Percentiles rank a stretch among this genome's conserved stretches.
Evolutionary conservation across 1,140 invertebrate genomes (phyloP).

Genomic region (Drosophila mojavensis): DNA sequence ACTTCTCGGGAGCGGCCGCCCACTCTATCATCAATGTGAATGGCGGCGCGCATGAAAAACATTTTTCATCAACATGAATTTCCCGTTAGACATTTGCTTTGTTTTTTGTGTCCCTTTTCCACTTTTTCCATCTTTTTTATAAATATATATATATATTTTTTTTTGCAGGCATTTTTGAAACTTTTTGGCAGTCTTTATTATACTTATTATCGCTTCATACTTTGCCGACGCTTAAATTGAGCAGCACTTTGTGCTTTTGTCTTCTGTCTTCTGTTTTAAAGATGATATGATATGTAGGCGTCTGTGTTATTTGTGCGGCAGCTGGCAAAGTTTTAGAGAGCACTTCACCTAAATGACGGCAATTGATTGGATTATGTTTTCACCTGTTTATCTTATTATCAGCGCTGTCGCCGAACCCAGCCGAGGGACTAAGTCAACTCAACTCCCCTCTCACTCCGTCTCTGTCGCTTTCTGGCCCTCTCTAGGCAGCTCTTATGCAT

Average conservation of each 20-base stretch:
- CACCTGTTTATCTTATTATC: slow-evolving; percentile 39
- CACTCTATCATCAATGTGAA: slow-evolving; percentile 61
- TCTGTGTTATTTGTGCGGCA: slow-evolving; percentile 9
- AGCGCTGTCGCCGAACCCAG: neutral
- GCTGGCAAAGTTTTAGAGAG: slow-evolving; percentile 30
- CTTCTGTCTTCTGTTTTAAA: slow-evolving; percentile 1
- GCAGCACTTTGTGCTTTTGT: slow-evolving; percentile 42
- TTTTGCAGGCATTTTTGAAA: slow-evolving; percentile 64
- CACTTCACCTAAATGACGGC: slow-evolving; percentile 43
- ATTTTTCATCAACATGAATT: slow-evolving; percentile 81
- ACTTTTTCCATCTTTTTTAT: neutral
- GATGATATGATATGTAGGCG: slow-evolving; percentile 16
- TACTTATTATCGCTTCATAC: slow-evolving; percentile 80
- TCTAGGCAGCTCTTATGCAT: neutral
- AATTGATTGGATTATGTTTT: slow-evolving; percentile 50
- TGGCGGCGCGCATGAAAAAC: slow-evolving; percentile 75
- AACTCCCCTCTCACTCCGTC: too few species aligned
- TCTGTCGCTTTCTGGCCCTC: too few species aligned
- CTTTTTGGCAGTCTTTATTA: slow-evolving; percentile 79
- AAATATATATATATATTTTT: too few species aligned
- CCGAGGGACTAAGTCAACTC: too few species aligned
- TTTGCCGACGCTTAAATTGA: slow-evolving; percentile 55
- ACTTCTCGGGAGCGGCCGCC: slow-evolving; percentile 29
- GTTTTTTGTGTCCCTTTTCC: slow-evolving; percentile 47
- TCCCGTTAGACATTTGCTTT: slow-evolving; percentile 74